Evolutionary conservation across 2,888 invertebrate genomes (phyloP).

Genomic region (Brenthis ino): DNA sequence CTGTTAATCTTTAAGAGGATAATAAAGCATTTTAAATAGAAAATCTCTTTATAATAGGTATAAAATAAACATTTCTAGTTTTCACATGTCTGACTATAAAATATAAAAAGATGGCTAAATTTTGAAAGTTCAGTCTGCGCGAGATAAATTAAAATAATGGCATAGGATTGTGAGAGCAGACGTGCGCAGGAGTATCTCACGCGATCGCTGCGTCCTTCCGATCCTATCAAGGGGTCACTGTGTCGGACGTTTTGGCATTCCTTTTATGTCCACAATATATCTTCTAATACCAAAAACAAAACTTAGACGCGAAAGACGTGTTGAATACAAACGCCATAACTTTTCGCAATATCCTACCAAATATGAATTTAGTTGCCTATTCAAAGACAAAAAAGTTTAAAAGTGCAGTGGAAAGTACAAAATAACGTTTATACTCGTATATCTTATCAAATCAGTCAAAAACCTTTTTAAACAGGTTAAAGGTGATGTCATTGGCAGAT

Average conservation of each 20-base stretch:
- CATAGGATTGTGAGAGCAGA: conserved; percentile 52
- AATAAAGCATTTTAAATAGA: not conserved
- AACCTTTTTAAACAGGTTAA: conserved; percentile 20
- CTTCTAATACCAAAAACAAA: conserved; percentile 31
- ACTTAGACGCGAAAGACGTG: conserved; percentile 27
- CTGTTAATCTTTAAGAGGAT: not conserved
- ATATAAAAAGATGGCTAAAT: conserved; percentile 21
- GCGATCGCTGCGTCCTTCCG: conserved; percentile 58
- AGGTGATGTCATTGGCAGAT: conserved; percentile 27
- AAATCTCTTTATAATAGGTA: conserved; percentile 20
- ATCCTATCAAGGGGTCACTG: conserved; percentile 64
- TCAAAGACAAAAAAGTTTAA: not conserved
- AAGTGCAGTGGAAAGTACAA: conserved; percentile 1
- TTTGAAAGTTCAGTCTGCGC: conserved; percentile 37
- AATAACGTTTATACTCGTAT: not conserved
- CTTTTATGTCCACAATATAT: conserved; percentile 35
- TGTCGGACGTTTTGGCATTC: conserved; percentile 64
- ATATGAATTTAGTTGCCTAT: conserved; percentile 18
- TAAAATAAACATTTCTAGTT: conserved; percentile 34
- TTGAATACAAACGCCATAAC: conserved; percentile 23
- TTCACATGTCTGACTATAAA: conserved; percentile 20
- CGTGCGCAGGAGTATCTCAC: conserved; percentile 69
- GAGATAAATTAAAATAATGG: conserved; percentile 51
- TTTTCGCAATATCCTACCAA: conserved; percentile 22
- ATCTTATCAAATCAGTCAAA: conserved; percentile 17